Evolutionary conservation across 2,888 invertebrate species (phyloP), one percentile per base, ranked within the genome.

Genomic region (Mesodorylaimus sp.): DNA sequence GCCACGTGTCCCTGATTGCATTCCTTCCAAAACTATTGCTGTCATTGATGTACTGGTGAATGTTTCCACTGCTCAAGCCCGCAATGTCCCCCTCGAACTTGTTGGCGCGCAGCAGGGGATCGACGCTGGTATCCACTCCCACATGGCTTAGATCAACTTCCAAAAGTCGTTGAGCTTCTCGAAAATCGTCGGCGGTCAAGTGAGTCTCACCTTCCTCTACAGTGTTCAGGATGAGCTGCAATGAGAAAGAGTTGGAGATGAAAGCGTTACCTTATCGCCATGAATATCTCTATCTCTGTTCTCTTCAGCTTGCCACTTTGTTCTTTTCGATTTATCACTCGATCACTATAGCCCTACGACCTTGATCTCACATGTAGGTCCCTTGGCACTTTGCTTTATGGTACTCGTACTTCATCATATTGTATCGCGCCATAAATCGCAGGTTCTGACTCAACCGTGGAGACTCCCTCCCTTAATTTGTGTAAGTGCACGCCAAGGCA

Each of bases 81-180:
- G 50, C 50, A 13, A 50, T 50, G 39, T 50, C 50, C 5, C 50
- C 50, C 36, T 50, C 50, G 23, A 50, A 50, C 21, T 38, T 39
- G n/a, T 39, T 39, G 5, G 45, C 45, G 7, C 5, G 5, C 7
- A 19, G 5, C 13, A 45, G 19, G 7, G 45, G 45, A 25, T 45
- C 45, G 26, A 5, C 26, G 25, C 5, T 7, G 7, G 25, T 7
- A 7, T 39, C 5, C 21, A 39, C 7, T 13, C 21, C 41, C n/a
- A 39, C 21, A 21, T 25, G 24, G 7, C n/a, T 47, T 21, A 48
- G 21, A 23, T 48, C 43, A 3, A 21, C 23, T 28, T 46, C 44
- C 27, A 24, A n/a, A 46, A 48, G 28, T 5, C n/a, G 16, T 19
- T 48, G 27, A 2, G 28, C 3, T 7, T 13, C 48, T 7, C n/a